Evolutionary conservation across 2,888 invertebrate species (phyloP), one percentile per base, ranked within the genome.

Genomic region (Ethmia dodecea): DNA sequence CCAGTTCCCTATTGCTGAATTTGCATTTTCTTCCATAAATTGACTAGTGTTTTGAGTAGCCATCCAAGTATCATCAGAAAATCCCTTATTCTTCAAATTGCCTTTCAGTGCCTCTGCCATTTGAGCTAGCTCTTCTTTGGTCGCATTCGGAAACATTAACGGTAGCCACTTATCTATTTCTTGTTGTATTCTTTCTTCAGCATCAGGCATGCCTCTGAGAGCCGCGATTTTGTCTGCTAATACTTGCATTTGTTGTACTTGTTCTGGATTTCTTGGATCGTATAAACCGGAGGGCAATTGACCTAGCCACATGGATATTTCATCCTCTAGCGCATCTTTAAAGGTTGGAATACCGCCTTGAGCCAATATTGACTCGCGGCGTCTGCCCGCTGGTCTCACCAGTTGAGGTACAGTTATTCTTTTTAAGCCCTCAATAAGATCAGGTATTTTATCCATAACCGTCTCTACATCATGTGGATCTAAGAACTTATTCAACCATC

Each of bases 401-500:
- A 52, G 42, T 14, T 39, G 24, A 12, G 57, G 52, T 3, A 49
- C 37, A 11, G 37, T 20, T 2, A 56, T 13, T n/a, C 13, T 16
- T 35, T 47, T 54, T 13, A 66, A 41, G n/a, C 40, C 26, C 3
- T 38, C 14, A 40, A 60, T 53, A 9, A 73, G 43, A 2, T 40
- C 29, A 10, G 50, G 42, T 2, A 54, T 47, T 10, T 46, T 43
- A 2, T 44, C 27, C 32, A 60, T 48, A 10, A 53, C 41, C 6
- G 22, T 15, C 2, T 43, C 25, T 22, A 71, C 37, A 13, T 52
- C 42, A 9, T 49, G 37, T 1, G 31, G 28, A 12, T 56, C 48
- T 4, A 60, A 31, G 2, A 55, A 13, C 34, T 55, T 62, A 33
- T 57, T 57, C 0, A 65, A 30, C 43, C 54, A 58, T 37, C 58